Percentiles rank a stretch among this genome's conserved stretches.
Evolutionary conservation across 2,113 vertebrate genomes (phyloP).

Genomic region (Columba janthina): DNA sequence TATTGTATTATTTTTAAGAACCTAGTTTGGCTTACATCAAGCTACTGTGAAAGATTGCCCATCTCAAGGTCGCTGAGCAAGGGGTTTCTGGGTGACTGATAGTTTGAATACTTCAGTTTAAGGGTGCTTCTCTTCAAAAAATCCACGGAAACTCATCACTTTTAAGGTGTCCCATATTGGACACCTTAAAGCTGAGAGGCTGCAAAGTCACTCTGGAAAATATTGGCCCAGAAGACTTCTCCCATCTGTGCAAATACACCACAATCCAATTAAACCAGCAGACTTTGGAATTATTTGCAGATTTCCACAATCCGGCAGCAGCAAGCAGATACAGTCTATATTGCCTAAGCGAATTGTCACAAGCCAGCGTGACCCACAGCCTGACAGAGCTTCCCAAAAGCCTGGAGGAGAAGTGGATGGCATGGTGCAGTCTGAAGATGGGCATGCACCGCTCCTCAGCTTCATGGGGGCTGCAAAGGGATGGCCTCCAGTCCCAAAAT

Average conservation of each 20-base stretch:
- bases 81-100: not conserved
- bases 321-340: not conserved
- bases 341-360: not conserved
- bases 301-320: conserved; percentile 5
- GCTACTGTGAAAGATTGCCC: not conserved
- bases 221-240: conserved; percentile 18
- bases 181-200: not conserved
- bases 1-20: not conserved
- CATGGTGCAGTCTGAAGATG: not conserved
- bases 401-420: not conserved
- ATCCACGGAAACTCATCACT: not conserved
- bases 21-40: not conserved
- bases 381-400: not conserved
- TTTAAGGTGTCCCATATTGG: not conserved
- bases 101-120: not conserved
- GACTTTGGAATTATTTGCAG: conserved; percentile 55
- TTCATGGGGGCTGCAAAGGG: not conserved
- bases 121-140: not conserved
- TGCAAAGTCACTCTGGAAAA: conserved; percentile 33
- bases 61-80: not conserved
- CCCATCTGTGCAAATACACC: conserved; percentile 44
- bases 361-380: not conserved
- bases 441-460: not conserved
- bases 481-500: not conserved
- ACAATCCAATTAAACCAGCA: conserved; percentile 44